Base-by-base conservation (phyloP, 2,113 vertebrate species). In the Mola mola region DNA sequence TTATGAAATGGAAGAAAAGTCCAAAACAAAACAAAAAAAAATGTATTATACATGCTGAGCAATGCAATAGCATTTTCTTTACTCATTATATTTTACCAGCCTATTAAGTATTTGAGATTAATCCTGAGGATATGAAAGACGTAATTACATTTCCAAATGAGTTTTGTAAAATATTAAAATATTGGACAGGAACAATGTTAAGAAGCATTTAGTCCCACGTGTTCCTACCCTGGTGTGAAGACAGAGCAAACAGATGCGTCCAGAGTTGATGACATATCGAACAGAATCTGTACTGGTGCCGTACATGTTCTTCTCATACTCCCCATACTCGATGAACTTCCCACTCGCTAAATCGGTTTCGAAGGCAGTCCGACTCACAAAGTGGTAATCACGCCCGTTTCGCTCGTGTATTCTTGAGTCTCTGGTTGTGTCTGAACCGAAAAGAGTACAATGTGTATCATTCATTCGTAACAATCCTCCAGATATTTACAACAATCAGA, bases 281-380 rank as follows among this genome's bases (percentile, higher is more conserved):
- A 97, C 93, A 0, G 96, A 96, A 82, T 98, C 96, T n/a, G 92
- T 93, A 80, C 95, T 95, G 28, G 96, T 98, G 58, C 97, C 97
- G 24, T 98, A 98, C 21, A 98, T 79, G 85, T 98, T 98, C 85
- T 95, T 96, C 79, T 95, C 96, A 78, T 93, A 97, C 84, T 98
- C 97, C 5, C 96, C 95, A 0, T 94, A 95, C 29, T 98, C 97
- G 1, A 98, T 94, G 82, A 98, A 97, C 71, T 97, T 98, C 19
- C 94, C 94, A 2, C 93, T 66, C 11, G 92, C 88, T 53, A 95
- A 79, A 61, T 98, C 96, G 1, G 91, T 77, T 63, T 98, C 95
- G 66, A 98, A 98, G 0, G 85, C 89, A 40, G 93, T 81, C 5
- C 95, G 92, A 24, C 93, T 95, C 51, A 97, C 87, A 55, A 98